A percentile compares a stretch with the other conserved stretches of the same genome.
Evolutionary conservation across 2,113 vertebrate species (phyloP).

Genomic region (Crypturellus undulatus): DNA sequence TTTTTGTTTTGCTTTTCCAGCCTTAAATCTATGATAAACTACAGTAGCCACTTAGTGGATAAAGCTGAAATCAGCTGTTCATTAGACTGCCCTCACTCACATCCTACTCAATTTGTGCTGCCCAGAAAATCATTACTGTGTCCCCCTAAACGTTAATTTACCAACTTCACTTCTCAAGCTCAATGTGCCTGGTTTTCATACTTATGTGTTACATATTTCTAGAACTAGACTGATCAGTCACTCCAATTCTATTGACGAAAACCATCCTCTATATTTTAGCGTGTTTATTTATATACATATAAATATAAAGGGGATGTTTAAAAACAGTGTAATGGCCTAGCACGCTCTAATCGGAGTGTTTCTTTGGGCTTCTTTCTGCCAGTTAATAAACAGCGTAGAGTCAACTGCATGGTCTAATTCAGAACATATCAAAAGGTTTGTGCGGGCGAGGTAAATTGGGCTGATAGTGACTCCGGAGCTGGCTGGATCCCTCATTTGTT

Average conservation of each 20-base stretch:
- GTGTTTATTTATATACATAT: constrained; percentile 15
- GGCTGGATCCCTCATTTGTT: constrained; percentile 48
- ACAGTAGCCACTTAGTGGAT: constrained; percentile 31
- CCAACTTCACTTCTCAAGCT: not conserved
- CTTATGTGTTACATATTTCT: not conserved
- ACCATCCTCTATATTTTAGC: not conserved
- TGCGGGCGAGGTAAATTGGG: constrained; percentile 49
- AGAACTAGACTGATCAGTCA: not conserved
- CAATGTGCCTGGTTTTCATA: not conserved
- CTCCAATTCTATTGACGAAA: not conserved
- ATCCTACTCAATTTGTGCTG: not conserved
- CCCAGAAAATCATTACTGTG: not conserved
- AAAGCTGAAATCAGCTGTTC: constrained; percentile 60
- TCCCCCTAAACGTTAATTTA: not conserved
- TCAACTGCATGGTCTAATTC: constrained; percentile 51
- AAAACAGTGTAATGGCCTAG: constrained; percentile 46
- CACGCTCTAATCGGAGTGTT: not conserved
- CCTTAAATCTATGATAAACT: constrained; percentile 28
- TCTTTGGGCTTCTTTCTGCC: constrained; percentile 40
- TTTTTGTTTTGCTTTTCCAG: constrained; percentile 36
- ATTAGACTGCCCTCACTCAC: not conserved
- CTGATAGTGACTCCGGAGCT: constrained; percentile 57
- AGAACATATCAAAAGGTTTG: constrained; percentile 61
- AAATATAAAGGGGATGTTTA: not conserved
- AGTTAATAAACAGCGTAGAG: constrained; percentile 57